Evolutionary conservation across 2,797 vertebrate species (phyloP), one percentile per base, ranked within the genome.

Genomic region (Melanotaenia maccullochi): DNA sequence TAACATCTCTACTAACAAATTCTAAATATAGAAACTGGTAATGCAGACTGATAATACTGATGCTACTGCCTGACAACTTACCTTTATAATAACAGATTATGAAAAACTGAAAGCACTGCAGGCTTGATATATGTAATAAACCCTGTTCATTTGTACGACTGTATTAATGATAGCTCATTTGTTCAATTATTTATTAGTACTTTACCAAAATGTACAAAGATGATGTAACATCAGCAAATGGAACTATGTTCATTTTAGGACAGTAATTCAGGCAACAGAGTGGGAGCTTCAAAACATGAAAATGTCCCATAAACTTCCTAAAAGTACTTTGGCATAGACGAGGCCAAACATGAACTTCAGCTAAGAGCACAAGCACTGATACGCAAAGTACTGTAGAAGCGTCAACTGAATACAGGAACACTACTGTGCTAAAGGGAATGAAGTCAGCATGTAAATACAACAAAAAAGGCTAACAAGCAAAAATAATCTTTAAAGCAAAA

Each of bases 361-460:
- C 60, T 85, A 73, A 54, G 52, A 66, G 54, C 24, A 56, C 28
- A 60, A 51, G 54, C 73, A 61, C 22, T 33, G 62, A 68, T 62
- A 78, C 54, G 6, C 44, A 55, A 25, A 1, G 1, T 54, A 36
- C 25, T 68, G 3, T 28, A 8, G 28, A 32, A 32, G 13, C 2
- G 8, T 8, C 12, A 28, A 18, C 12, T 32, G 16, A 11, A 55
- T 22, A 57, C n/a, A 24, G 16, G 3, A 13, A 47, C 6, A 9
- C 9, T 28, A 22, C 13, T 35, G 13, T 16, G n/a, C 42, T 62
- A 1, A 54, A 57, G 58, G 55, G 58, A 78, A 84, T 73, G 59
- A 13, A 49, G 16, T 54, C 28, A 56, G 35, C 9, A 49, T 55
- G 44, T 30, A 55, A 55, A 55, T 22, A 16, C 30, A 55, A 32